Base-by-base conservation (phyloP, 2,888 invertebrate species). In the Magallana nippona region DNA sequence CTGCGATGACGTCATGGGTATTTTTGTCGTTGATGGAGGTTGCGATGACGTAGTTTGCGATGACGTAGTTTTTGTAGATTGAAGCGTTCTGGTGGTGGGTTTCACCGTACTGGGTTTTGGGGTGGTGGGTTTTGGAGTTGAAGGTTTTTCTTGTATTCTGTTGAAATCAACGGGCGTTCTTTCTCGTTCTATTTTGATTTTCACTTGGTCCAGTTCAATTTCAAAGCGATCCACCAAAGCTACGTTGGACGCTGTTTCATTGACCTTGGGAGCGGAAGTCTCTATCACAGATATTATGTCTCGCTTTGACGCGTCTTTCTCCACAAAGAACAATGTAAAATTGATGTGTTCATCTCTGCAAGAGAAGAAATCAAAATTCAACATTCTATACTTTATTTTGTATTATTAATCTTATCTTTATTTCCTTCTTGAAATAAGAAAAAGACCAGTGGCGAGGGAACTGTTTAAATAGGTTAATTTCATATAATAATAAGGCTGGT, bases 241-340 rank as follows among this genome's bases (percentile, higher is more conserved):
- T 19, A 88, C 71, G 55, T 84, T 85, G 32, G 79, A 27, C 10
- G 78, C 82, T 3, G 80, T 82, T 19, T 86, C 83, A 44, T 87
- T 78, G 2, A 88, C 83, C 57, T 84, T 86, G 10, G 86, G 84
- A 10, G 90, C 90, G 1, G 89, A 89, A 5, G 86, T 87, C 78
- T 90, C 87, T 57, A 91, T 90, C 1, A 91, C 90, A n/a, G 87
- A 85, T 17, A 90, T 79, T 15, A 91, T 90, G 78, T 87, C 88
- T 60, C 87, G 86, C 10, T 83, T 85, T 1, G 89, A 85, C 2
- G 88, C 87, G 56, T 89, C 87, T 55, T 90, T 87, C 22, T 90
- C 89, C 78, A 88, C 84, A 82, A 91, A 91, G 85, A 89, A 91
- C 63, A 91, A 82, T 8, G 90, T 89, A 63, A 91, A 90, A 81